phyloP scores from a whole-genome alignment of 2,113 vertebrate genomes.

The Paradoxurus hermaphroditus region DNA sequence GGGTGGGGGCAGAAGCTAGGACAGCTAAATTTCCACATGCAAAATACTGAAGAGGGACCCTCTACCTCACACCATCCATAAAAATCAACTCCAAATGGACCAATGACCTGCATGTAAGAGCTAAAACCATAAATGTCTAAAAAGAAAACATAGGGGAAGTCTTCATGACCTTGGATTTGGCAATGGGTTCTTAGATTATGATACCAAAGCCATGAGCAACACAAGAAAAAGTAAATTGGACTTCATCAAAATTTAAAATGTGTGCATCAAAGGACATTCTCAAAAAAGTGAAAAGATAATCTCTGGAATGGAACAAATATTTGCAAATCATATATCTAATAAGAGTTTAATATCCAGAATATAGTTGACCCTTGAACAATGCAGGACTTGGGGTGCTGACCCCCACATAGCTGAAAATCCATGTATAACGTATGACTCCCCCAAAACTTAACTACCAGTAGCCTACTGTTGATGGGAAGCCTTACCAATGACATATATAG shows the following conservation, averaged over 20 bases:
- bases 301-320: neutral
- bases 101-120: neutral
- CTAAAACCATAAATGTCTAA: neutral
- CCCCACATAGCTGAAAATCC: neutral
- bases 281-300: neutral
- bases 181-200: neutral
- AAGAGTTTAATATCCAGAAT: neutral
- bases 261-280: neutral
- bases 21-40: neutral
- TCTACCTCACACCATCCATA: neutral
- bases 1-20: accelerated
- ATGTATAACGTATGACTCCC: neutral
- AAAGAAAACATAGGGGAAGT: neutral
- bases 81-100: neutral
- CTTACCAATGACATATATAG: neutral
- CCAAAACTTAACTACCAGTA: neutral
- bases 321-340: neutral
- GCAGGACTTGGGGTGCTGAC: neutral
- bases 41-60: neutral
- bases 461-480: neutral
- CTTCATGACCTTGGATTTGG: neutral
- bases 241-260: neutral
- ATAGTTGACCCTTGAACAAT: neutral
- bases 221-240: neutral
- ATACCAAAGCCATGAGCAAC: neutral